phyloP scores from a whole-genome alignment of 2,113 vertebrate genomes.

The Hippocampus comes region DNA sequence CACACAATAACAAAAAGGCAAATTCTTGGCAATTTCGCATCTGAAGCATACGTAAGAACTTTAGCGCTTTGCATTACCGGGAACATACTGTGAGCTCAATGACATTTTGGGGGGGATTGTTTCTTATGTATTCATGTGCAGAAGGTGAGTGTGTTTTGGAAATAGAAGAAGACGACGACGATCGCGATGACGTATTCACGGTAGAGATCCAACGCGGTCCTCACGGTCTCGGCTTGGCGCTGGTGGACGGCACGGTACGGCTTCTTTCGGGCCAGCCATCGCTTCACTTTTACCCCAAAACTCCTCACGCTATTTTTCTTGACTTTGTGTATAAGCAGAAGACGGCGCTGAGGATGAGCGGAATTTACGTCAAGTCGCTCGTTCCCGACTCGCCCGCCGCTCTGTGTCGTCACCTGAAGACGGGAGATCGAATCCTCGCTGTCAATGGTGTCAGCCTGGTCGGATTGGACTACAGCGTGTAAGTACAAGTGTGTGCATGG shows the following conservation, averaged over 20 bases:
- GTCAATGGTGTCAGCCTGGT: slow-evolving; percentile 76
- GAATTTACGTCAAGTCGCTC: slow-evolving; percentile 76
- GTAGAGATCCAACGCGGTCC: slow-evolving; percentile 73
- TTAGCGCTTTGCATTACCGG: no score
- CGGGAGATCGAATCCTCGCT: slow-evolving; percentile 74
- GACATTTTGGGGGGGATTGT: no score
- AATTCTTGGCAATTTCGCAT: slow-evolving; percentile 23
- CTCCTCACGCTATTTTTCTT: fast-evolving
- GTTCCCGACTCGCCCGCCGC: slow-evolving; percentile 74
- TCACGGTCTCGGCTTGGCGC: slow-evolving; percentile 73
- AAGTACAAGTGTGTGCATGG: slow-evolving; percentile 17
- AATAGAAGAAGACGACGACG: slow-evolving; percentile 24
- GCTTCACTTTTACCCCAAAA: neutral
- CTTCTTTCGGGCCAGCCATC: neutral
- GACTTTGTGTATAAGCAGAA: slow-evolving; percentile 59
- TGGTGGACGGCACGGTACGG: slow-evolving; percentile 74
- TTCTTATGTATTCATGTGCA: neutral
- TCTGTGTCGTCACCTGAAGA: slow-evolving; percentile 58
- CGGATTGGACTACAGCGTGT: slow-evolving; percentile 73
- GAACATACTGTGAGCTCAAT: no score
- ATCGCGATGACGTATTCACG: slow-evolving; percentile 69
- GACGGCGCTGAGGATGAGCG: slow-evolving; percentile 66
- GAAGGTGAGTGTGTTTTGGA: neutral
- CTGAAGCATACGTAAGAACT: neutral
- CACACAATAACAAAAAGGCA: neutral